A percentile compares a stretch with the other conserved stretches of the same genome.
Evolutionary conservation across 2,113 vertebrate species (phyloP).

Genomic region (Nerophis lumbriciformis): DNA sequence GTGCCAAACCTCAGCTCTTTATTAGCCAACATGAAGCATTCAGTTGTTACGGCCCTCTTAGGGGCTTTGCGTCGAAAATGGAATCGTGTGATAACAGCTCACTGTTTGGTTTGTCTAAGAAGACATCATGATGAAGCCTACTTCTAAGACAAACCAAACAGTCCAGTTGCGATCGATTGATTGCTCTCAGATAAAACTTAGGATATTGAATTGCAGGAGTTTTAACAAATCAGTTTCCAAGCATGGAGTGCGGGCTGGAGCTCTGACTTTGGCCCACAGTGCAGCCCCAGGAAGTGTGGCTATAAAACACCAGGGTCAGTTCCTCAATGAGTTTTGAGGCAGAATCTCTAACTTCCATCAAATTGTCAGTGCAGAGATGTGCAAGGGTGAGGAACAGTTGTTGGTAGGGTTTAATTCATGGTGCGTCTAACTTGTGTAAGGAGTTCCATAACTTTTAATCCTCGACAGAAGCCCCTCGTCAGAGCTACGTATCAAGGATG

Average conservation of each 20-base stretch:
- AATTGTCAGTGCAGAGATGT: slow-evolving; percentile 11
- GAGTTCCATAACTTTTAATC: too few relatives aligned
- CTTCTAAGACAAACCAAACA: too few relatives aligned
- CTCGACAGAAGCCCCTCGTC: too few relatives aligned
- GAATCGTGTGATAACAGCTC: not conserved
- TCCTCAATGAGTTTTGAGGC: slow-evolving; percentile 3
- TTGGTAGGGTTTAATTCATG: too few relatives aligned
- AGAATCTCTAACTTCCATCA: not conserved
- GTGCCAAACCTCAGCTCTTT: not conserved
- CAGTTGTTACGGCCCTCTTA: not conserved
- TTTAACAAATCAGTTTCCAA: slow-evolving; percentile 38
- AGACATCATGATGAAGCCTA: too few relatives aligned
- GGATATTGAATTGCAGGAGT: slow-evolving; percentile 19
- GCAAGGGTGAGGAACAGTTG: not conserved
- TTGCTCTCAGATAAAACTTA: not conserved
- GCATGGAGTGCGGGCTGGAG: slow-evolving; percentile 11
- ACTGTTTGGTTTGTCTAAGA: too few relatives aligned
- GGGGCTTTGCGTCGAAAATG: not conserved
- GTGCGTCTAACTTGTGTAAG: too few relatives aligned
- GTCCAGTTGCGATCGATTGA: too few relatives aligned
- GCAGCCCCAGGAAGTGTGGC: slow-evolving; percentile 3
- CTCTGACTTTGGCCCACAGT: slow-evolving; percentile 17
- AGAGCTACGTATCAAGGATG: too few relatives aligned
- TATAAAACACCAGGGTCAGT: slow-evolving; percentile 29
- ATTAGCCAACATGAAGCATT: not conserved